Evolutionary conservation across 1,140 invertebrate species (phyloP).

Genomic region (Penaeus japonicus): DNA sequence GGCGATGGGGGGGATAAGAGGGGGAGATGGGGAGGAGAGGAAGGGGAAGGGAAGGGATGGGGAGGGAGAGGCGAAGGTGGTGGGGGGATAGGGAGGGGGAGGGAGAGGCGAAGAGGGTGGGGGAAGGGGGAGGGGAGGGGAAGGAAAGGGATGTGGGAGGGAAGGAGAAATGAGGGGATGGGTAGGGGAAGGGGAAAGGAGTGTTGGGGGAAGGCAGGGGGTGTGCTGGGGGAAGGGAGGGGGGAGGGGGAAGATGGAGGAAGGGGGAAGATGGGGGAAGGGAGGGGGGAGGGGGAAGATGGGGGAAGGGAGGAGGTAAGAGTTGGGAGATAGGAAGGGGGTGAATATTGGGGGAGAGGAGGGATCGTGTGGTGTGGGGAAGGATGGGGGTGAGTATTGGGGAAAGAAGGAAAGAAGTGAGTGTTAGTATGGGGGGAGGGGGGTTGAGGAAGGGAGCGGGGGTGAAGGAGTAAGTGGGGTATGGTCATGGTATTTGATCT

Average conservation of each 20-base stretch:
- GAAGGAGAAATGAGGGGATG: no score
- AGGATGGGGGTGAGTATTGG: neutral
- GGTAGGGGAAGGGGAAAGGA: no score
- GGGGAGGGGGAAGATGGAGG: neutral
- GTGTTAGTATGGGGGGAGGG: neutral
- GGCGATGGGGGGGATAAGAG: neutral
- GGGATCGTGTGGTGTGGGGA: no score
- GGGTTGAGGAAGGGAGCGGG: neutral
- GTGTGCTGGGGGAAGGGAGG: neutral
- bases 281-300: no score
- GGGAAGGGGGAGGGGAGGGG: no score
- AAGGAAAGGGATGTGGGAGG: no score
- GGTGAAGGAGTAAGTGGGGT: neutral
- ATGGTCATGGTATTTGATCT: neutral
- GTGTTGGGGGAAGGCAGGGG: neutral
- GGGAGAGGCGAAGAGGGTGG: neutral
- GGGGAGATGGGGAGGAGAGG: neutral
- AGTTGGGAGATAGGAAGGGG: no score
- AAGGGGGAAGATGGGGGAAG: neutral
- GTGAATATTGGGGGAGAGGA: neutral
- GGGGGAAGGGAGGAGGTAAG: no score
- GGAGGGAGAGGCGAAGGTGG: neutral
- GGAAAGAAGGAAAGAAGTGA: neutral
- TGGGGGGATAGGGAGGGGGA: neutral
- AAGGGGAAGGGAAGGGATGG: neutral